A percentile compares a stretch with the other conserved stretches of the same genome.
Conservation (phyloP, 2,113 vertebrate genomes). For the Neofelis nebulosa region DNA sequence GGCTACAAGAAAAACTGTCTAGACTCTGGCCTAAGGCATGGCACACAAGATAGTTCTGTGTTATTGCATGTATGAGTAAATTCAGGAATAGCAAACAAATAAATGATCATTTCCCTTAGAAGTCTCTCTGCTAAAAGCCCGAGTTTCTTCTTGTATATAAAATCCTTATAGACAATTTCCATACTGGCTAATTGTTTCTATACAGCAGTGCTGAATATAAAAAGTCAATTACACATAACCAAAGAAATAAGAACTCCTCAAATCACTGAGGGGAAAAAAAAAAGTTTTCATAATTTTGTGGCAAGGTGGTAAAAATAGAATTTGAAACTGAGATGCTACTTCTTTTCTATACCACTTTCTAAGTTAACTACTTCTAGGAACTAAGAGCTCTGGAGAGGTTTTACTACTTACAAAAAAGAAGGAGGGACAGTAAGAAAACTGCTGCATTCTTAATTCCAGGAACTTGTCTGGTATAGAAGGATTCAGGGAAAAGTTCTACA, state of each 20-base stretch:
- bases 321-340: background rate
- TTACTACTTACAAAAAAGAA: slow-evolving; percentile 46
- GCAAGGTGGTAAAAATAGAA: background rate
- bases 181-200: background rate
- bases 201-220: background rate
- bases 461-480: slow-evolving; percentile 55
- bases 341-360: background rate
- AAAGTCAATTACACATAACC: background rate
- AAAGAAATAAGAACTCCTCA: background rate
- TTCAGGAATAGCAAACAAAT: background rate
- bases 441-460: slow-evolving; percentile 74
- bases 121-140: background rate
- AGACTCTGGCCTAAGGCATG: background rate
- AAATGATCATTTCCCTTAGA: slow-evolving; percentile 7
- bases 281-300: background rate
- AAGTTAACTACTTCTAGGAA: slow-evolving; percentile 26
- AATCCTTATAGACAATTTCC: background rate
- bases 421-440: slow-evolving; percentile 67
- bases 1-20: background rate
- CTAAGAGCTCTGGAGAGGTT: background rate
- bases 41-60: background rate
- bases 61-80: background rate
- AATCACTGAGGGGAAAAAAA: background rate
- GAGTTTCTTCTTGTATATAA: background rate
- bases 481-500: slow-evolving; percentile 67